A percentile compares a stretch with the other conserved stretches of the same genome.
These are phyloP conservation scores for Zelleria hepariella DNA, from an alignment of 2,888 invertebrate genomes.

Conservation along the genomic window DNA sequence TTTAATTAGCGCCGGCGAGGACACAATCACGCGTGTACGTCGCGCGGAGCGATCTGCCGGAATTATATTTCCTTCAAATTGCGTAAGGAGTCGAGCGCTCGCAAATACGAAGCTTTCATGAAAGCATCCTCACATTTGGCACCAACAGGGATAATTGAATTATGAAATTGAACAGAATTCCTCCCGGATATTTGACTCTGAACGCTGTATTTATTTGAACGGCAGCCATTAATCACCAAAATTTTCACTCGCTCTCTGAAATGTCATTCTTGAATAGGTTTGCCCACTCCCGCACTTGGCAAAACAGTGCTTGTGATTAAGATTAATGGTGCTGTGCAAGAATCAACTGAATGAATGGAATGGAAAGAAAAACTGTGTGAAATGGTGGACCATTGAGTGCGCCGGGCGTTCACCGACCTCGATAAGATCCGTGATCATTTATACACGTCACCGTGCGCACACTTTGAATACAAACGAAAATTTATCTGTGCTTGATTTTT, in stretches of 20 bases:
- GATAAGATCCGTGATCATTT: conserved; percentile 1
- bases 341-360: not conserved
- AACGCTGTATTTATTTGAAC: too few species aligned
- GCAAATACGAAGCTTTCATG: not conserved
- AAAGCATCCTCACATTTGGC: not conserved
- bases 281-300: conserved; percentile 2
- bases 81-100: not conserved
- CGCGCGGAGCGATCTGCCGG: not conserved
- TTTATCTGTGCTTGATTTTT: not conserved
- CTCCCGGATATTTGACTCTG: not conserved
- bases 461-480: not conserved
- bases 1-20: not conserved
- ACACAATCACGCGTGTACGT: not conserved
- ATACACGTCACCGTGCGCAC: not conserved
- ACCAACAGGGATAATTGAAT: not conserved
- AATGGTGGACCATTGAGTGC: not conserved
- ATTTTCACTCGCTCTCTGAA: not conserved
- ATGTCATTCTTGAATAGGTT: conserved; percentile 1
- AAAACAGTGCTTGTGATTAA: conserved; percentile 7
- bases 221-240: conserved; percentile 2
- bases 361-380: not conserved
- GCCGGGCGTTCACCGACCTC: not conserved
- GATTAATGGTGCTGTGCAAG: conserved; percentile 8
- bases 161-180: not conserved
- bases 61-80: not conserved